Conservation (phyloP, 2,888 invertebrate species). For the Nemapogon koenigi region DNA sequence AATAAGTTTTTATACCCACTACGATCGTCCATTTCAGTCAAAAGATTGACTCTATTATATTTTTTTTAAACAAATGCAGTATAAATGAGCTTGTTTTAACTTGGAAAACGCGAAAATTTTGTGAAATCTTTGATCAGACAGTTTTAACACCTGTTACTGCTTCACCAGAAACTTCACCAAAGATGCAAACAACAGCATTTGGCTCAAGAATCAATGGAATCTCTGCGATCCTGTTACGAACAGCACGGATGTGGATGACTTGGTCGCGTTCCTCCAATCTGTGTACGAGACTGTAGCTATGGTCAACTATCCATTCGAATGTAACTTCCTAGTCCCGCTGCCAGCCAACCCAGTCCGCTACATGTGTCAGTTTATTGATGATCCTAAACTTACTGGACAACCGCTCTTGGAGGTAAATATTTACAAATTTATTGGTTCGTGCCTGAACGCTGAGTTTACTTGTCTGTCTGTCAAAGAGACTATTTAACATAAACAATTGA, state of each 20-base stretch:
- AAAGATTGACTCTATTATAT: too few species aligned
- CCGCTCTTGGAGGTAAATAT: constrained; percentile 52
- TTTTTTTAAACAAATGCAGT: too few species aligned
- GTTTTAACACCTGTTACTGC: not conserved
- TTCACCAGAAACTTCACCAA: constrained; percentile 48
- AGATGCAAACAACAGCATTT: constrained; percentile 70
- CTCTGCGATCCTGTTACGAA: constrained; percentile 75
- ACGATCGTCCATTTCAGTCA: too few species aligned
- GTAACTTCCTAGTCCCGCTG: constrained; percentile 80
- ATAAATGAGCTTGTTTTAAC: too few species aligned
- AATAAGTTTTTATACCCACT: too few species aligned
- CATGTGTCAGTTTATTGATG: constrained; percentile 63
- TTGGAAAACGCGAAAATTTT: too few species aligned
- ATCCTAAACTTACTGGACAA: constrained; percentile 44
- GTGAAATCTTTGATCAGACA: too few species aligned
- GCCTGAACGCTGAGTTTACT: not conserved
- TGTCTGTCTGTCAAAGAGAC: not conserved
- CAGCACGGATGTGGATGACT: constrained; percentile 29
- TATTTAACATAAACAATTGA: too few species aligned
- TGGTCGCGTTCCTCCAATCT: constrained; percentile 75
- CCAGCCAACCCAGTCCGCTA: constrained; percentile 84
- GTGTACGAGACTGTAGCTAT: constrained; percentile 86
- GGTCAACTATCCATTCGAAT: constrained; percentile 94
- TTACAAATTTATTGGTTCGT: not conserved
- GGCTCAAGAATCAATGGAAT: constrained; percentile 75